Evolutionary conservation across 2,113 vertebrate species (phyloP).

Genomic region (Nothoprocta perdicaria): DNA sequence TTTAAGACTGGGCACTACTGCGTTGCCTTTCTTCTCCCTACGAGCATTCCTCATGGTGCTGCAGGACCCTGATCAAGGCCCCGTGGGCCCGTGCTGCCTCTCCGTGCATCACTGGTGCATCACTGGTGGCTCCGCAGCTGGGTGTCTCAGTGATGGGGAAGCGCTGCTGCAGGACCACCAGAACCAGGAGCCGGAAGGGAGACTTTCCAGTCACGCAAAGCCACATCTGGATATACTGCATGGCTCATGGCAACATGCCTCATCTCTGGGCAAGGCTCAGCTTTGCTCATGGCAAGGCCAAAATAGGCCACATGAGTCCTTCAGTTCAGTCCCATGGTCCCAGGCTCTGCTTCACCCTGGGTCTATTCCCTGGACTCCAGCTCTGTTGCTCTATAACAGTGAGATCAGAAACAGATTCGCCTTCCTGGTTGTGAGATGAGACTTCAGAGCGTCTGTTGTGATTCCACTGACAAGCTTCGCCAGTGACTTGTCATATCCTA

Average conservation of each 20-base stretch:
- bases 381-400: neutral
- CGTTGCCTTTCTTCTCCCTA: neutral
- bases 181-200: neutral
- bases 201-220: too few species aligned
- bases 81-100: too few species aligned
- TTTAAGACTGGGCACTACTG: neutral
- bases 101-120: neutral
- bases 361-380: neutral
- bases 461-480: neutral
- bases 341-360: neutral
- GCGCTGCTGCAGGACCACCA: neutral
- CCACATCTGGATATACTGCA: too few species aligned
- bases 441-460: neutral
- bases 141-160: neutral
- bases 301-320: neutral
- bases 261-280: too few species aligned
- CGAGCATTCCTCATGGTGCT: neutral
- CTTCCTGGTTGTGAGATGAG: neutral
- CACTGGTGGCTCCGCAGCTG: neutral
- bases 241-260: too few species aligned
- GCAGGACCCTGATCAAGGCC: neutral
- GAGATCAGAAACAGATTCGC: conserved; percentile 21
- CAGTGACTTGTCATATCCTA: neutral
- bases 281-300: too few species aligned
- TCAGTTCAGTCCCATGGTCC: neutral